Conservation (phyloP, 2,113 vertebrate genomes). For the Physeter macrocephalus region DNA sequence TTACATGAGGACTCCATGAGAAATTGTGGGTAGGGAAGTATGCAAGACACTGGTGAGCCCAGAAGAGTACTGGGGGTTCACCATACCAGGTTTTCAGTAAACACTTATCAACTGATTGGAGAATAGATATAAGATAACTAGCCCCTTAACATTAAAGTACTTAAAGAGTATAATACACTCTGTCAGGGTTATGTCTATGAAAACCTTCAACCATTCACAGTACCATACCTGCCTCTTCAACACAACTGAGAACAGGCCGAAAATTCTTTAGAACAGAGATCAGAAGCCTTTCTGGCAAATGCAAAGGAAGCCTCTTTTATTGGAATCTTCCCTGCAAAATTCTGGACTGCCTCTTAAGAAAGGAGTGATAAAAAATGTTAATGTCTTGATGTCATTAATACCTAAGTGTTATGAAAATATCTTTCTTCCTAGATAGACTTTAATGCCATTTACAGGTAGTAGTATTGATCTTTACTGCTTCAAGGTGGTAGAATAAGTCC, state of each 20-base stretch:
- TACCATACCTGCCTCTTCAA: neutral
- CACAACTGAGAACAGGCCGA: neutral
- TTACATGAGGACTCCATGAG: neutral
- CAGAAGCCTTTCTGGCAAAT: neutral
- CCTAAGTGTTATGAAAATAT: neutral
- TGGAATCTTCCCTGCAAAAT: neutral
- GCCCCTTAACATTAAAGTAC: neutral
- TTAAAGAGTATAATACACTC: neutral
- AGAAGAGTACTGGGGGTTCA: accelerated
- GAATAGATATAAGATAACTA: neutral
- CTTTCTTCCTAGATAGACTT: neutral
- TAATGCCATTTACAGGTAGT: neutral
- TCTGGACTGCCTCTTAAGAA: neutral
- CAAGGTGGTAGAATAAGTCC: neutral
- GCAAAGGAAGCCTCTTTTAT: neutral
- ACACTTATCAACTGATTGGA: neutral
- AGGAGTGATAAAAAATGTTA: neutral
- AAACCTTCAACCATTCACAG: neutral
- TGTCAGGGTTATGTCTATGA: neutral
- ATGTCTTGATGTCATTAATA: neutral
- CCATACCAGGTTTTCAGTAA: neutral
- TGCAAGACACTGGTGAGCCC: neutral
- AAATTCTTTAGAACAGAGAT: neutral
- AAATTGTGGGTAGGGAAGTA: neutral
- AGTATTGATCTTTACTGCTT: neutral